Evolutionary conservation across 2,797 vertebrate species (phyloP), one percentile per base, ranked within the genome.

Genomic region (Gorsachius magnificus): DNA sequence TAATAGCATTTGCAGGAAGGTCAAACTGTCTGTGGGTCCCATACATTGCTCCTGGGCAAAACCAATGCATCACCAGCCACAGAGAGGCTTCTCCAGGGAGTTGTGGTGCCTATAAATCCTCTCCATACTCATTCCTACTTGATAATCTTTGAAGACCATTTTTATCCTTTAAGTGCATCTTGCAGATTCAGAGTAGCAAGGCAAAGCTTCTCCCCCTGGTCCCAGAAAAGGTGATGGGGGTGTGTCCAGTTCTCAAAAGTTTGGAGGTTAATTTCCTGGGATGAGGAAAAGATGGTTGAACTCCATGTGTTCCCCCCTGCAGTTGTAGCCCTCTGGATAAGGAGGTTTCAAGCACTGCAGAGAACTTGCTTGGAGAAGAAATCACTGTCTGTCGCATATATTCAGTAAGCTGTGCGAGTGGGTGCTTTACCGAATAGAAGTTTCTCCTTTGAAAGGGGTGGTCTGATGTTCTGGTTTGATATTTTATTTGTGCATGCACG

Each of bases 1-100:
- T 65, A 68, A 71, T 53, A 88, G 87, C 77, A 56, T 70, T 57
- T 83, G 60, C 83, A 69, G 95, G 87, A 95, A 97, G 93, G 91
- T 97, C 94, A 96, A 43, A 83, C 75, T 89, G 85, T 91, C 80
- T 50, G 0, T 69, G 46, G 53, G 57, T 89, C 38, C 74, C 50
- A 7, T 60, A 50, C 53, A 7, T 92, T 0, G 15, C 80, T 89
- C 31, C 76, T 89, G 85, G 92, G 89, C 61, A 84, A 94, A 87
- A 66, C 38, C 75, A 48, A 43, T 87, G 56, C 24, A 77, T 36
- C 72, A 71, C 25, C 88, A 71, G 76, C 70, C 50, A 24, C 5
- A 4, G 54, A n/a, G 35, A 91, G 11, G 45, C 46, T 84, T 88
- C 63, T 82, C 7, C 18, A 25, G 46, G 12, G 56, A 45, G 35